Conservation (phyloP, 2,797 vertebrate species). For the Karalla daura region DNA sequence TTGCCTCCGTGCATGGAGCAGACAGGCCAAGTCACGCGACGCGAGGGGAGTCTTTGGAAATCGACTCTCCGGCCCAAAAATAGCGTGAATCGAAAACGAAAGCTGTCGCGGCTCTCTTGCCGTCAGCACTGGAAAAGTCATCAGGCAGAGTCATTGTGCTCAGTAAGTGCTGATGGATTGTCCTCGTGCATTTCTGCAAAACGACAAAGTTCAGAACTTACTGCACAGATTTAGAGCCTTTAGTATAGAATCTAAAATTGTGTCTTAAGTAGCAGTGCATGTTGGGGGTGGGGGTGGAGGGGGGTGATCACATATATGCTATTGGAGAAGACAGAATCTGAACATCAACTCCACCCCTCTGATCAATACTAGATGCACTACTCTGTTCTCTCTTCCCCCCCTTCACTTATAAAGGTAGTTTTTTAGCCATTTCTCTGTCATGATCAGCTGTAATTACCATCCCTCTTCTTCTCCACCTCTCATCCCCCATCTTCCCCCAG, state of each 20-base stretch:
- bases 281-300: no score
- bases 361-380: slow-evolving; percentile 33
- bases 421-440: slow-evolving; percentile 39
- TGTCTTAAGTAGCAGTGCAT: not conserved
- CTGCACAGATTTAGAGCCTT: not conserved
- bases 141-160: slow-evolving; percentile 13
- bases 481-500: slow-evolving; percentile 14
- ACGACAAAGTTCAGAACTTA: not conserved
- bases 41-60: not conserved
- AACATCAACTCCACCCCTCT: slow-evolving; percentile 1
- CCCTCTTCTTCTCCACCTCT: slow-evolving; percentile 5
- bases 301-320: slow-evolving; percentile 10
- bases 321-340: slow-evolving; percentile 2
- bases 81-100: slow-evolving; percentile 12
- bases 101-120: slow-evolving; percentile 10
- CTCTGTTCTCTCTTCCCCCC: slow-evolving; percentile 6
- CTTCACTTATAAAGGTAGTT: slow-evolving; percentile 13
- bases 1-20: not conserved
- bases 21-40: not conserved
- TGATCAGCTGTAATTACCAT: slow-evolving; percentile 50
- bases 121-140: slow-evolving; percentile 17
- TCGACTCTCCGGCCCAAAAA: not conserved
- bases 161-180: not conserved
- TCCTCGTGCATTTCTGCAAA: not conserved
- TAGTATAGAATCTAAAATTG: slow-evolving; percentile 9